Conservation (phyloP, 2,888 invertebrate species). For the Macrosiphum euphorbiae region DNA sequence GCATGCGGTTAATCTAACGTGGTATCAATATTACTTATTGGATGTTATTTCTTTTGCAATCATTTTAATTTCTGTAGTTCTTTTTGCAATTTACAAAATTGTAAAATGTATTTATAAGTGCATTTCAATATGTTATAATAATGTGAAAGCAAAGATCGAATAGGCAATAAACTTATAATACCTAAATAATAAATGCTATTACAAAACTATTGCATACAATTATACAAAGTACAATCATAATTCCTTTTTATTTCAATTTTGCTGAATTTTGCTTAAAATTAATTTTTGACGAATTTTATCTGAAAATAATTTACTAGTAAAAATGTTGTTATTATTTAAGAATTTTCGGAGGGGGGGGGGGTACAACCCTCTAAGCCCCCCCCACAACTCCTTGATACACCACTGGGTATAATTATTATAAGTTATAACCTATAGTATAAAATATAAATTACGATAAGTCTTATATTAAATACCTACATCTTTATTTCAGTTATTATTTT, state of each 20-base stretch:
- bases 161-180: neutral
- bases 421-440: no score
- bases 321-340: no score
- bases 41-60: neutral
- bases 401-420: no score
- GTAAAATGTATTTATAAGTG: neutral
- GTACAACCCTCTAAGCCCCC: no score
- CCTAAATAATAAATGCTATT: neutral
- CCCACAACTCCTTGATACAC: no score
- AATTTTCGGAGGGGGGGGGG: no score
- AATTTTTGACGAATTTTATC: no score
- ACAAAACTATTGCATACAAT: neutral
- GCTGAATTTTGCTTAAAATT: neutral
- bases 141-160: neutral
- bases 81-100: neutral
- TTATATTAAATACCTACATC: no score
- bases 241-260: neutral
- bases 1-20: neutral
- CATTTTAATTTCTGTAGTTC: neutral
- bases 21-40: constrained; percentile 19
- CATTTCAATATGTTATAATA: neutral
- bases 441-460: no score
- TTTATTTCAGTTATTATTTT: no score
- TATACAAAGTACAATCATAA: no score
- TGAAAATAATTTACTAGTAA: no score